phyloP scores from a whole-genome alignment of 1,140 invertebrate species.

The Streblospio benedicti region DNA sequence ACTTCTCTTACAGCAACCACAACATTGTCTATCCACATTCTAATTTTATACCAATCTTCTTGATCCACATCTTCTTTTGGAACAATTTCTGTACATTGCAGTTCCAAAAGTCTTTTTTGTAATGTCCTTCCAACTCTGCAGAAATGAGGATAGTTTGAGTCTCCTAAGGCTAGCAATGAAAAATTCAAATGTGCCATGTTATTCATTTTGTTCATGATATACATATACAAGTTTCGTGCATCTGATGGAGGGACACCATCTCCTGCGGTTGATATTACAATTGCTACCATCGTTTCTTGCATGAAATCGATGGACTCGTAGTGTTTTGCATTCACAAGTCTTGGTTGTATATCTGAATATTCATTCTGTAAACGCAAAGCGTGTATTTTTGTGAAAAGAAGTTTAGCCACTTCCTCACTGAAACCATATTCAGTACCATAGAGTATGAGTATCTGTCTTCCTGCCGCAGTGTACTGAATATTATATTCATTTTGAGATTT shows the following conservation, averaged over 20 bases:
- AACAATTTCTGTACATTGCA: slow-evolving; percentile 16
- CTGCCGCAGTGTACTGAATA: too few species aligned
- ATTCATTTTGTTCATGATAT: slow-evolving; percentile 3
- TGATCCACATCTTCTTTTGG: slow-evolving; percentile 23
- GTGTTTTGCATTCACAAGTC: slow-evolving; percentile 25
- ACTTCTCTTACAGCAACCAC: slow-evolving; percentile 1
- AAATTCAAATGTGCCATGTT: slow-evolving; percentile 19
- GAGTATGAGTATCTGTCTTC: slow-evolving; percentile 27
- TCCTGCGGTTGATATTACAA: slow-evolving; percentile 32
- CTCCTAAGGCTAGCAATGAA: slow-evolving; percentile 30
- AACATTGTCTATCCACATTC: slow-evolving; percentile 22
- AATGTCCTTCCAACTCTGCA: slow-evolving; percentile 26
- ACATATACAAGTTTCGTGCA: slow-evolving; percentile 24
- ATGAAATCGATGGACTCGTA: slow-evolving; percentile 17
- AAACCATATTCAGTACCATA: slow-evolving; percentile 36
- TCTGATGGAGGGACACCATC: slow-evolving; percentile 37
- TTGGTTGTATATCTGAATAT: slow-evolving; percentile 18
- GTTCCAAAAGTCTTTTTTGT: slow-evolving; percentile 16
- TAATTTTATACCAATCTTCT: slow-evolving; percentile 27
- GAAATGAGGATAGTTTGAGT: slow-evolving; percentile 34
- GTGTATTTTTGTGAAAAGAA: background rate
- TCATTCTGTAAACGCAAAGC: background rate
- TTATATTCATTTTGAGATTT: too few species aligned
- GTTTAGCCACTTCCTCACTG: slow-evolving; percentile 28
- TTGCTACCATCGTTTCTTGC: slow-evolving; percentile 24